phyloP scores from a whole-genome alignment of 2,797 vertebrate species.

The Atherinosoma microstoma region DNA sequence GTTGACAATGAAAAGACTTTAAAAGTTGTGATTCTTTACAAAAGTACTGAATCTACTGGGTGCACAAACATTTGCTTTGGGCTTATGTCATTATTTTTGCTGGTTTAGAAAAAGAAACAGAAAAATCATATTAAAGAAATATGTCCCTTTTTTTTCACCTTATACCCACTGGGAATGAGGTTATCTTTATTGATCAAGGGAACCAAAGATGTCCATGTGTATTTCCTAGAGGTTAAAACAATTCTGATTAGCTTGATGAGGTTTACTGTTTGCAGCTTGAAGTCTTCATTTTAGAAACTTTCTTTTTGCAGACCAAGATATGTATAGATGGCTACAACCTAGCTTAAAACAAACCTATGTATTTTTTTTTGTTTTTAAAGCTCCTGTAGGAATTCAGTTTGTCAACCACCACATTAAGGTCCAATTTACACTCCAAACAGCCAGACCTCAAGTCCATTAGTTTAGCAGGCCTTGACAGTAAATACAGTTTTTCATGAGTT shows the following conservation, averaged over 20 bases:
- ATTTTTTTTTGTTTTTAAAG: background rate
- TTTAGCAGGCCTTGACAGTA: slow-evolving; percentile 74
- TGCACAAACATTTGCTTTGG: background rate
- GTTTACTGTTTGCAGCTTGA: background rate
- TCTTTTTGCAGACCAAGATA: slow-evolving; percentile 13
- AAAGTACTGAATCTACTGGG: background rate
- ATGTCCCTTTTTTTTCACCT: no score
- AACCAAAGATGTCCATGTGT: no score
- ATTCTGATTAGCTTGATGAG: background rate
- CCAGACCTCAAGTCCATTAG: slow-evolving; percentile 74
- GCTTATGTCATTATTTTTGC: background rate
- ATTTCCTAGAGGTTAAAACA: background rate
- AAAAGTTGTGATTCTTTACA: background rate
- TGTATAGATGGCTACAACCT: slow-evolving; percentile 18
- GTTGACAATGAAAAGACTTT: background rate
- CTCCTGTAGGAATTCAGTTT: slow-evolving; percentile 53
- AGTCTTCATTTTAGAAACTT: slow-evolving; percentile 3
- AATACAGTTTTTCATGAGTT: slow-evolving; percentile 75
- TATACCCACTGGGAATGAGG: no score
- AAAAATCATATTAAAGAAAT: background rate
- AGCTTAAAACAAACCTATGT: slow-evolving; percentile 23
- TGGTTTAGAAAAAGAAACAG: background rate
- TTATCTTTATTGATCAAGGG: no score
- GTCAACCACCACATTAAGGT: slow-evolving; percentile 64
- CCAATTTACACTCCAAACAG: slow-evolving; percentile 74